Conservation (phyloP, 2,888 invertebrate genomes). For the Omphaloscelis lunosa region DNA sequence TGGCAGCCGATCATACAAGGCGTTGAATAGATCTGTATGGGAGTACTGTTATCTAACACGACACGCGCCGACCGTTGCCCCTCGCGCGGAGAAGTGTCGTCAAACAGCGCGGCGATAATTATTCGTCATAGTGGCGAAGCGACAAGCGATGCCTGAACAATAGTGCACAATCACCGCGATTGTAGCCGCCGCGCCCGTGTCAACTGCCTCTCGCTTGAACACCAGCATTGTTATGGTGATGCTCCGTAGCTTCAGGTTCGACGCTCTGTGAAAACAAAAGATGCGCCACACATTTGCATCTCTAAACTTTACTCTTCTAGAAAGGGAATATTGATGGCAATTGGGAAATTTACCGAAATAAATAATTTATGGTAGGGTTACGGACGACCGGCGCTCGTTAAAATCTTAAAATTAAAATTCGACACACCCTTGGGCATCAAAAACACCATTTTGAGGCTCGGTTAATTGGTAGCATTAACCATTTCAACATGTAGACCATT, state of each 20-base stretch:
- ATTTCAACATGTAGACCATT: constrained; percentile 83
- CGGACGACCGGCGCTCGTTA: constrained; percentile 72
- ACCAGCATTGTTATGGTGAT: constrained; percentile 88
- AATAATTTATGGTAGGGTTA: constrained; percentile 83
- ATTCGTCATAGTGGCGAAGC: constrained; percentile 76
- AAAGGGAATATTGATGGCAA: constrained; percentile 73
- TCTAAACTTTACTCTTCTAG: constrained; percentile 72
- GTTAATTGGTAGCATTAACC: constrained; percentile 88
- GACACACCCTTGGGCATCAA: constrained; percentile 80
- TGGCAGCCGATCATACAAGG: constrained; percentile 16
- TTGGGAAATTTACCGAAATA: constrained; percentile 77
- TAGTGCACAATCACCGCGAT: constrained; percentile 86
- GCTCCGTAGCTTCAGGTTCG: constrained; percentile 79
- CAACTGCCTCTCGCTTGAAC: constrained; percentile 86
- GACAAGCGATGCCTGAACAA: constrained; percentile 81
- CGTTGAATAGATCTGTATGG: constrained; percentile 72
- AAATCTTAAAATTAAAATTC: constrained; percentile 82
- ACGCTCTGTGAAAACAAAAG: constrained; percentile 85
- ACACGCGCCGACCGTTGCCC: constrained; percentile 77
- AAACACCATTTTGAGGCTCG: constrained; percentile 81
- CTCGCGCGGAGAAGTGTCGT: constrained; percentile 67
- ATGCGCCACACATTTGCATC: constrained; percentile 82
- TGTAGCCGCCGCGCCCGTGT: constrained; percentile 81
- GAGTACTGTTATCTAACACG: constrained; percentile 77
- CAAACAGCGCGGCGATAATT: constrained; percentile 76